Conservation (phyloP, 2,113 vertebrate genomes). For the Gadus macrocephalus region DNA sequence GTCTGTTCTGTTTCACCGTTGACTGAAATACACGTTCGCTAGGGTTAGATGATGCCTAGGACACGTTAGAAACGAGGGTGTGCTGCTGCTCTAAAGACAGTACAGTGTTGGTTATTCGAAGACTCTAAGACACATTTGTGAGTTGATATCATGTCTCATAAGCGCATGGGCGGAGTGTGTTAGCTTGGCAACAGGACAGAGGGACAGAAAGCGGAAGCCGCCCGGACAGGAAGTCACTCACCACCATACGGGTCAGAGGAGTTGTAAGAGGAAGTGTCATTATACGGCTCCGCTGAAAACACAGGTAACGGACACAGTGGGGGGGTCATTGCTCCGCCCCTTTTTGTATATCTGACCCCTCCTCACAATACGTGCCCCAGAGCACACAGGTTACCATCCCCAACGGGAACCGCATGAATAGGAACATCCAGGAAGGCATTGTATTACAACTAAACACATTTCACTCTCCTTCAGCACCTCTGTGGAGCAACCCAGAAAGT, state of each 20-base stretch:
- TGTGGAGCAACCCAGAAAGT: too few relatives aligned
- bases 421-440: background rate
- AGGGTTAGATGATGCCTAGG: too few relatives aligned
- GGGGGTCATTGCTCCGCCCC: background rate
- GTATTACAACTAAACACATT: background rate
- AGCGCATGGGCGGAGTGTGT: slow-evolving; percentile 33
- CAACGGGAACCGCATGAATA: background rate
- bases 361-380: slow-evolving; percentile 6
- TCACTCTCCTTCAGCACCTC: too few relatives aligned
- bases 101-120: too few relatives aligned
- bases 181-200: slow-evolving; percentile 62
- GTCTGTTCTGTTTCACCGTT: too few relatives aligned
- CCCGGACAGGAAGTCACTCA: slow-evolving; percentile 77
- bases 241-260: slow-evolving; percentile 86
- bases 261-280: slow-evolving; percentile 86
- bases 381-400: background rate
- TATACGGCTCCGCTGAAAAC: slow-evolving; percentile 88
- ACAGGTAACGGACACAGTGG: slow-evolving; percentile 68
- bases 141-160: too few relatives aligned
- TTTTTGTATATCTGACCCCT: slow-evolving; percentile 34
- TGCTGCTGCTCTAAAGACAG: too few relatives aligned
- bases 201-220: slow-evolving; percentile 1
- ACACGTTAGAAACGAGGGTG: too few relatives aligned
- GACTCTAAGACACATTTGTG: too few relatives aligned
- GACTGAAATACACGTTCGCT: too few relatives aligned